Evolutionary conservation across 2,888 invertebrate genomes (phyloP), one percentile per base, ranked within the genome.

Genomic region (Sussaba pulchella): DNA sequence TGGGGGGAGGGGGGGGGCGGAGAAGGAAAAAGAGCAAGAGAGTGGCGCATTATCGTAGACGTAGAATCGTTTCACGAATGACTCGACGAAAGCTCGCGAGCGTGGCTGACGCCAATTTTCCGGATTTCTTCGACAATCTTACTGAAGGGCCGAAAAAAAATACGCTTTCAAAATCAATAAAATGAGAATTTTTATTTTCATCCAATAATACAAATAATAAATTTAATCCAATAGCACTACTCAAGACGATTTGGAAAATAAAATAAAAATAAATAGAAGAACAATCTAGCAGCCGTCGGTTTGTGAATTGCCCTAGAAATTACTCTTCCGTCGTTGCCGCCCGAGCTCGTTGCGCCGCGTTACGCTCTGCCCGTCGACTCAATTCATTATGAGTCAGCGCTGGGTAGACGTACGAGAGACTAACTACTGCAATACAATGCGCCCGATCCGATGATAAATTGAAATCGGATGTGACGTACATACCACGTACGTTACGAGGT

Each of bases 1-100:
- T n/a, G n/a, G n/a, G n/a, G n/a, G n/a, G n/a, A n/a, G n/a, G n/a
- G n/a, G 36, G 14, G 24, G 14, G 19, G 31, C 9, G 26, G 39
- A 9, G 10, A 14, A 24, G 3, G 10, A 24, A 41, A 14, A 14
- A 19, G 12, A 3, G 66, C 24, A 17, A 14, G 31, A 45, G 36
- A 21, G 45, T 31, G 57, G 19, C 12, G 41, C 63, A 72, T 63
- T 72, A 72, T 72, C 52, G 50, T 47, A 63, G 21, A 39, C 50
- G 63, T 47, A 72, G n/a, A 72, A 52, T 63, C 72, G 63, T 72
- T 72, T 63, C 52, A 26, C 61, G 63, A 63, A 63, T 63, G 72
- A 63, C 63, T 72, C 72, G 47, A 50, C 72, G 72, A 72, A 50
- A 24, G 52, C 19, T 72, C 26, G n/a, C n/a, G 21, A 26, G 26